These are phyloP conservation scores for Peromyscus melanophrys DNA, from an alignment of 2,797 vertebrate genomes.

Conservation along the genomic window DNA sequence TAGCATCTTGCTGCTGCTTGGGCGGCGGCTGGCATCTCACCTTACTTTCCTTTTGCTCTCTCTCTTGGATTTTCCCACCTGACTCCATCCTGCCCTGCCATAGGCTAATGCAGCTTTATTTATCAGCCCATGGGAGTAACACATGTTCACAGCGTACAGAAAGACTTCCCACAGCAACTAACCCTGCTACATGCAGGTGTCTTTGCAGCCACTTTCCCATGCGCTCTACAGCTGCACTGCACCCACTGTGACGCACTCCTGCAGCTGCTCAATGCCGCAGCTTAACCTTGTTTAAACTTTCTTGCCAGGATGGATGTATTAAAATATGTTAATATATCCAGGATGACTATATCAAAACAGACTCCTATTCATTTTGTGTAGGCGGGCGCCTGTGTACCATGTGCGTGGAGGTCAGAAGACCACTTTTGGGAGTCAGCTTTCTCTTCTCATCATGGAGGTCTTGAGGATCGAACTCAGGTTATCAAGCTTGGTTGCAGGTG, in stretches of 20 bases:
- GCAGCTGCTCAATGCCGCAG: not conserved
- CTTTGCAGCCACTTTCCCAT: not conserved
- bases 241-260: not conserved
- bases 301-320: not conserved
- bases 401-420: not conserved
- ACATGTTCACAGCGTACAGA: too few relatives aligned
- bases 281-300: not conserved
- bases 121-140: too few relatives aligned
- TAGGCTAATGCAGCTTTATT: too few relatives aligned
- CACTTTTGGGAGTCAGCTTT: not conserved
- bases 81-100: too few relatives aligned
- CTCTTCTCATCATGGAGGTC: not conserved
- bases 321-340: not conserved
- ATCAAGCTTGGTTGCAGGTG: not conserved
- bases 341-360: not conserved
- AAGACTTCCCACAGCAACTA: too few relatives aligned
- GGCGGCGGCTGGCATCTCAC: too few relatives aligned
- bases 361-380: not conserved
- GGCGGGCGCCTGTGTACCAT: not conserved
- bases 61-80: too few relatives aligned
- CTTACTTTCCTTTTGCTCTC: too few relatives aligned
- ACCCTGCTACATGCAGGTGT: not conserved
- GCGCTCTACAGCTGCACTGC: rapidly evolving
- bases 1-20: too few relatives aligned
- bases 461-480: not conserved